These are phyloP conservation scores for Lochmaea capreae DNA, from an alignment of 2,888 invertebrate genomes.

Conservation along the genomic window DNA sequence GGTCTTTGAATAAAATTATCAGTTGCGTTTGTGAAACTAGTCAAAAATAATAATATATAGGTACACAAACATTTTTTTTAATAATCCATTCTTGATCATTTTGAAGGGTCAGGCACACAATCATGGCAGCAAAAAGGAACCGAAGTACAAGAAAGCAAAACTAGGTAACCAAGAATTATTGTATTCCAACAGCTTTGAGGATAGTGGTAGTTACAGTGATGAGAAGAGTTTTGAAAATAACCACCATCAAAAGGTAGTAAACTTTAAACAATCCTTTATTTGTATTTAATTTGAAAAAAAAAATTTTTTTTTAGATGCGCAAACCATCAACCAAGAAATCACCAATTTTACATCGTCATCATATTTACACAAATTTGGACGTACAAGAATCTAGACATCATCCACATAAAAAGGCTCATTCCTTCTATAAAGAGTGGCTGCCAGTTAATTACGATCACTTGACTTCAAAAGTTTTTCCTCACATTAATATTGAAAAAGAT, in stretches of 20 bases:
- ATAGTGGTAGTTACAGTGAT: conserved; percentile 8
- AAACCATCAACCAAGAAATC: conserved; percentile 4
- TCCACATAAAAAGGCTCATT: conserved; percentile 10
- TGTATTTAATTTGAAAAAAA: neutral
- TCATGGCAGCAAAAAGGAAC: conserved; percentile 14
- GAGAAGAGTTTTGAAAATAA: conserved; percentile 20
- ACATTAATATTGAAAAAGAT: conserved; percentile 13
- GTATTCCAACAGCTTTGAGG: conserved; percentile 17
- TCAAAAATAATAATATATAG: neutral
- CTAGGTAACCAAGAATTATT: conserved; percentile 20
- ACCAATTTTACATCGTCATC: conserved; percentile 1
- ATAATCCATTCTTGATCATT: neutral
- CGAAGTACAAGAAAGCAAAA: conserved; percentile 17
- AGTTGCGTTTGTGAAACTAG: neutral
- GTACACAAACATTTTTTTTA: too few relatives aligned
- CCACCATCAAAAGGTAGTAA: conserved; percentile 14
- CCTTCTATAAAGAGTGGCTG: conserved; percentile 20
- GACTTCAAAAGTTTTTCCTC: neutral
- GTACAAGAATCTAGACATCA: conserved; percentile 27
- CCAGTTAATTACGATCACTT: conserved; percentile 14
- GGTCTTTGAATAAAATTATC: too few relatives aligned
- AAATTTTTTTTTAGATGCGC: conserved; percentile 9
- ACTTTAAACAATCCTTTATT: neutral
- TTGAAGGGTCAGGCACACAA: conserved; percentile 7
- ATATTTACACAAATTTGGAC: conserved; percentile 8